Evolutionary conservation across 2,888 invertebrate species (phyloP).

Genomic region (Onthophagus sagittarius): DNA sequence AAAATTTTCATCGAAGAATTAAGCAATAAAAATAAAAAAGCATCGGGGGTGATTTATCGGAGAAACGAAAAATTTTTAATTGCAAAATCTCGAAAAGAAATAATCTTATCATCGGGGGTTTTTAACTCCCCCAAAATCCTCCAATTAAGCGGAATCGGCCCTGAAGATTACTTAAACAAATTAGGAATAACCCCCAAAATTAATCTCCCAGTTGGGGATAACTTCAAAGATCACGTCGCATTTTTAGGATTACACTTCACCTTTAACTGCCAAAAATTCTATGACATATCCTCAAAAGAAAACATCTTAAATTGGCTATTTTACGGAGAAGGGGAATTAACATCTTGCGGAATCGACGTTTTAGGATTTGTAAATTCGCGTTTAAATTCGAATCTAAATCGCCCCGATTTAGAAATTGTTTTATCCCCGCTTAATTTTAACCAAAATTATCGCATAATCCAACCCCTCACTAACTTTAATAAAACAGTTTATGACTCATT

Average conservation of each 20-base stretch:
- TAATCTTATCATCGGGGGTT: slow-evolving; percentile 62
- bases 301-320: neutral
- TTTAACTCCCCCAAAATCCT: slow-evolving; percentile 76
- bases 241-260: slow-evolving; percentile 57
- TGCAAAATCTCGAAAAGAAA: slow-evolving; percentile 52
- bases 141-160: slow-evolving; percentile 66
- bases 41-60: slow-evolving; percentile 50
- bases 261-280: too few relatives aligned
- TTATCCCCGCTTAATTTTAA: slow-evolving; percentile 48
- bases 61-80: slow-evolving; percentile 51
- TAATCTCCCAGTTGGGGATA: slow-evolving; percentile 63
- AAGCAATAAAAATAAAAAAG: slow-evolving; percentile 39
- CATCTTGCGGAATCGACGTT: slow-evolving; percentile 45
- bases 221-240: slow-evolving; percentile 65
- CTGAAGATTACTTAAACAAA: slow-evolving; percentile 55
- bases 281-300: slow-evolving; percentile 50
- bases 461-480: slow-evolving; percentile 49
- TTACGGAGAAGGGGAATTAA: slow-evolving; percentile 37
- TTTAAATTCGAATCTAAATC: slow-evolving; percentile 41
- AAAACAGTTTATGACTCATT: slow-evolving; percentile 17
- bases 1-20: slow-evolving; percentile 52
- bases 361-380: slow-evolving; percentile 48
- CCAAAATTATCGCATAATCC: slow-evolving; percentile 16
- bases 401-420: slow-evolving; percentile 58
- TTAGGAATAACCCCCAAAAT: slow-evolving; percentile 58